Evolutionary conservation across 2,888 invertebrate genomes (phyloP).

Genomic region (Orthosia cruda): DNA sequence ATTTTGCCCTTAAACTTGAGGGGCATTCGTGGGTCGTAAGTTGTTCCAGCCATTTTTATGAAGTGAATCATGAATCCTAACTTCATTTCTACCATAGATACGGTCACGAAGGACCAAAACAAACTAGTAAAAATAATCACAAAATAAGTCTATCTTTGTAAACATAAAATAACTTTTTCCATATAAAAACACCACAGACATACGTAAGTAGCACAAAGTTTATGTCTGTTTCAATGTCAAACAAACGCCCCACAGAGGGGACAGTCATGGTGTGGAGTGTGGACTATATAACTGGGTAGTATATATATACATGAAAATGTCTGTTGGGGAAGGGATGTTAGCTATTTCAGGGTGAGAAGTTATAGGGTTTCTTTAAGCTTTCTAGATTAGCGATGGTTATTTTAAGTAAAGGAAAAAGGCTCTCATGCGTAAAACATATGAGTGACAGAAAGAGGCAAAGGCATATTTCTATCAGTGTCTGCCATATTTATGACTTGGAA

Average conservation of each 20-base stretch:
- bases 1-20: too few relatives aligned
- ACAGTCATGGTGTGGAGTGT: background rate
- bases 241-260: slow-evolving; percentile 14
- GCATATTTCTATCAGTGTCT: too few relatives aligned
- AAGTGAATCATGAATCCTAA: background rate
- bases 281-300: background rate
- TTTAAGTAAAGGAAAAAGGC: background rate
- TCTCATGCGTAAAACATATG: too few relatives aligned
- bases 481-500: too few relatives aligned
- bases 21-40: too few relatives aligned
- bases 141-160: background rate
- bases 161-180: slow-evolving; percentile 27
- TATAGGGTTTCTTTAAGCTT: slow-evolving; percentile 12
- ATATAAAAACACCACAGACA: slow-evolving; percentile 1
- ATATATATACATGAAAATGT: background rate
- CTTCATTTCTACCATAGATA: background rate
- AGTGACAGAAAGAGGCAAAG: too few relatives aligned
- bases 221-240: slow-evolving; percentile 52
- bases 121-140: slow-evolving; percentile 19
- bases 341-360: background rate
- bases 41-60: too few relatives aligned
- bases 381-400: background rate
- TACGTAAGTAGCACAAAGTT: slow-evolving; percentile 33
- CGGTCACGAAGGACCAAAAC: slow-evolving; percentile 18
- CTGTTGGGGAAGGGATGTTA: background rate